Evolutionary conservation across 2,888 invertebrate species (phyloP).

Genomic region (Leptogaster cylindrica): DNA sequence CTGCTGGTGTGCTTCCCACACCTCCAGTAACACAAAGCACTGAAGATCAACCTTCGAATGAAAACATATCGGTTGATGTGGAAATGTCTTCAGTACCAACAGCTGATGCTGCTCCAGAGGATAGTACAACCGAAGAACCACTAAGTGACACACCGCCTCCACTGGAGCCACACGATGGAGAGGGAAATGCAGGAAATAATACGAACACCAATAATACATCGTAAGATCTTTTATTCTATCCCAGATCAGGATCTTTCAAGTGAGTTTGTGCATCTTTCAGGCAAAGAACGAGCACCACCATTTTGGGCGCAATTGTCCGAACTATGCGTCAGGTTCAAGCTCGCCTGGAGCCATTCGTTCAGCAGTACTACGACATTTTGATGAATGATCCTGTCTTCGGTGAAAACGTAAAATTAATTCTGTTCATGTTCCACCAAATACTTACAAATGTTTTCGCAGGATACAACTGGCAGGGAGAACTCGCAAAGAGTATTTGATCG

Average conservation of each 20-base stretch:
- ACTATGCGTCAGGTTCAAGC: conserved; percentile 58
- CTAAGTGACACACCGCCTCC: too few relatives aligned
- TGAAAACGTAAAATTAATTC: conserved; percentile 53
- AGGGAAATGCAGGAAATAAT: conserved; percentile 45
- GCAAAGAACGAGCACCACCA: conserved; percentile 55
- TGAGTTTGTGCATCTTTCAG: conserved; percentile 33
- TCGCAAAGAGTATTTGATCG: conserved; percentile 74
- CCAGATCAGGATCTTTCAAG: too few relatives aligned
- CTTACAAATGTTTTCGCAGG: conserved; percentile 49
- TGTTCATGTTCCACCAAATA: too few relatives aligned
- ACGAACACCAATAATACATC: conserved; percentile 42
- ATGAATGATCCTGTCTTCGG: conserved; percentile 67
- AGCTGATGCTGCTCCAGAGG: not conserved
- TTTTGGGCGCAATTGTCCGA: conserved; percentile 58
- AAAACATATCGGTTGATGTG: not conserved
- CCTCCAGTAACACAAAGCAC: conserved; percentile 14
- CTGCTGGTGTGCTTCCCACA: conserved; percentile 38
- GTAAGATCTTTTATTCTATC: not conserved
- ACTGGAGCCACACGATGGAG: conserved; percentile 16
- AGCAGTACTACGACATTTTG: conserved; percentile 69
- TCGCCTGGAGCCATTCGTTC: conserved; percentile 72
- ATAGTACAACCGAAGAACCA: not conserved
- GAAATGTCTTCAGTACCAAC: not conserved
- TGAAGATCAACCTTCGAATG: not conserved
- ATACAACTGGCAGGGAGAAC: conserved; percentile 63